A percentile compares a stretch with the other conserved stretches of the same genome.
phyloP scores from a whole-genome alignment of 2,888 invertebrate species.

The Campoplex nolae region DNA sequence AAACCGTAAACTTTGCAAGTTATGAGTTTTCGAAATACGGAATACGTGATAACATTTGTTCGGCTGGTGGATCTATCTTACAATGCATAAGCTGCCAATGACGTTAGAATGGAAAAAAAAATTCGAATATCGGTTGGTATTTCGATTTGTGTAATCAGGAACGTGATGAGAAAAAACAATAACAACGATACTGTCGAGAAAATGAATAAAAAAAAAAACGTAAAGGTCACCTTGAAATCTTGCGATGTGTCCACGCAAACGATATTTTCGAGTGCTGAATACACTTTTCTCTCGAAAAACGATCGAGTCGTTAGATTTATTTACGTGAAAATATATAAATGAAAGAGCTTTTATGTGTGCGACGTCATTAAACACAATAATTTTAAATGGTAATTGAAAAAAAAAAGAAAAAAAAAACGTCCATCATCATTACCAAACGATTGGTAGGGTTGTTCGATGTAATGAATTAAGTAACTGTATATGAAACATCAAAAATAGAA shows the following conservation, averaged over 20 bases:
- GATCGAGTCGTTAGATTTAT: neutral
- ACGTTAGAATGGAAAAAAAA: neutral
- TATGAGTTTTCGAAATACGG: too few relatives aligned
- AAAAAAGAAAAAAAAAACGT: conserved; percentile 66
- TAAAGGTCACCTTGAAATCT: conserved; percentile 11
- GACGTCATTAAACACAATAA: neutral
- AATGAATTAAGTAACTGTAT: conserved; percentile 74
- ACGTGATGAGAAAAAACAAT: neutral
- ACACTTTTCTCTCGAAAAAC: neutral
- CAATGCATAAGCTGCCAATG: too few relatives aligned
- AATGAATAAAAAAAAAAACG: conserved; percentile 70
- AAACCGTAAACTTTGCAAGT: too few relatives aligned
- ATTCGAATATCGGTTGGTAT: neutral
- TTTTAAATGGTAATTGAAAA: conserved; percentile 22
- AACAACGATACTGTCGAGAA: neutral
- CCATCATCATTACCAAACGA: conserved; percentile 81
- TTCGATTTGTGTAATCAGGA: neutral
- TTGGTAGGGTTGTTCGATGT: conserved; percentile 76
- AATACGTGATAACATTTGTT: too few relatives aligned
- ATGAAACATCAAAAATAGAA: conserved; percentile 77
- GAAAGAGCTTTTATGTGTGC: neutral
- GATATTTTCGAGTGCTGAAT: neutral
- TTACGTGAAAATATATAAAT: neutral
- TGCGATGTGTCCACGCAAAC: neutral
- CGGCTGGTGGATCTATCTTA: too few relatives aligned